Percentiles rank a stretch among this genome's conserved stretches.
These are phyloP conservation scores for Eulemur macaco DNA, from an alignment of 2,113 vertebrate genomes.

Conservation along the genomic window DNA sequence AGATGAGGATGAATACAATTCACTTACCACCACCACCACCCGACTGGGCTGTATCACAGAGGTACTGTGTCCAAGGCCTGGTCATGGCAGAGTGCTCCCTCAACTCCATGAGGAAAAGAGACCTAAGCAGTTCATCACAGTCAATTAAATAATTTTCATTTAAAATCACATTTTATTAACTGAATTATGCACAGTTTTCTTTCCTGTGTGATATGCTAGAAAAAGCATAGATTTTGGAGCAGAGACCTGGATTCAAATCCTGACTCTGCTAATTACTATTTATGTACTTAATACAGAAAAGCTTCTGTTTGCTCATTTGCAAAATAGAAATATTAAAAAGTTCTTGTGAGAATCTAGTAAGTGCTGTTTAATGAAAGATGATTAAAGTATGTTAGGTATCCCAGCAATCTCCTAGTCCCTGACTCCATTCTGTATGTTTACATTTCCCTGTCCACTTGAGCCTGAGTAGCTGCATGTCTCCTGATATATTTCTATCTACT, in stretches of 20 bases:
- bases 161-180: neutral
- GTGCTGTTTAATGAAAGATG: neutral
- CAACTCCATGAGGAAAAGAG: neutral
- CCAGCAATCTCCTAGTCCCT: neutral
- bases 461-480: neutral
- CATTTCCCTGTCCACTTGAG: neutral
- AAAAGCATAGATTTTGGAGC: neutral
- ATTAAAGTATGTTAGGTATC: neutral
- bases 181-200: neutral
- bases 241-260: neutral
- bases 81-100: neutral
- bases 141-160: neutral
- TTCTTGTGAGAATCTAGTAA: neutral
- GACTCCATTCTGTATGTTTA: neutral
- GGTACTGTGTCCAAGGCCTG: neutral
- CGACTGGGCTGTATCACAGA: neutral
- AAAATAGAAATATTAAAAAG: constrained; percentile 12
- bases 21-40: too few relatives aligned
- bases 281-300: neutral
- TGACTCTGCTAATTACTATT: neutral
- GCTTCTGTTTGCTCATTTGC: neutral
- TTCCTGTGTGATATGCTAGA: neutral
- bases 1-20: neutral
- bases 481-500: neutral
- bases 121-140: neutral